phyloP scores from a whole-genome alignment of 2,888 invertebrate species.

The Amphiduros pacificus region DNA sequence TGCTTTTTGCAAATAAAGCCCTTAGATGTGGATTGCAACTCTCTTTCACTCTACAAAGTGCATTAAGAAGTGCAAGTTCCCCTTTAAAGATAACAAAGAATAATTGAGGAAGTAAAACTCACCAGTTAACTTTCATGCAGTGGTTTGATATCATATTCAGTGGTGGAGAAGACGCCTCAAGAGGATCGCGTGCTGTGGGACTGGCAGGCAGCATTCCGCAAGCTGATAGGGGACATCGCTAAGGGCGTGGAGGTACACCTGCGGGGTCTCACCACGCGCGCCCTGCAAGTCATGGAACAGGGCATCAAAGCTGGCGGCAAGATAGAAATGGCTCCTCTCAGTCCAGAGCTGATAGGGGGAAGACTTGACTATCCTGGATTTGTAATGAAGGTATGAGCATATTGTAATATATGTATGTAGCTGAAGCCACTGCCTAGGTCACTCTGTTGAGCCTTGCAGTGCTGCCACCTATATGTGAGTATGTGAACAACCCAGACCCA shows the following conservation, averaged over 20 bases:
- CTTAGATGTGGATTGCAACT: too few species aligned
- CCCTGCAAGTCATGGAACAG: conserved; percentile 35
- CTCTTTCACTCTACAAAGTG: too few species aligned
- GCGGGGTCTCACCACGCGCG: conserved; percentile 31
- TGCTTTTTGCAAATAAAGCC: too few species aligned
- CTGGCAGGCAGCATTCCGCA: conserved; percentile 51
- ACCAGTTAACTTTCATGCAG: not conserved
- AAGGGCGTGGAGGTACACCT: conserved; percentile 41
- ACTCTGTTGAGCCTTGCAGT: too few species aligned
- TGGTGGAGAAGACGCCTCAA: conserved; percentile 3
- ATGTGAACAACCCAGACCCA: too few species aligned
- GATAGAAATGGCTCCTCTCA: conserved; percentile 34
- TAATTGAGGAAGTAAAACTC: not conserved
- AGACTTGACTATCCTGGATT: conserved; percentile 47
- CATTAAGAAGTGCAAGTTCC: too few species aligned
- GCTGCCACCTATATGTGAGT: too few species aligned
- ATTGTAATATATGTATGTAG: too few species aligned
- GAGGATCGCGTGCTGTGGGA: conserved; percentile 37
- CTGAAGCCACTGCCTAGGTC: too few species aligned
- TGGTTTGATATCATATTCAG: conserved; percentile 5
- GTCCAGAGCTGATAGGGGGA: conserved; percentile 39
- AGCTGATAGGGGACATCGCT: conserved; percentile 43
- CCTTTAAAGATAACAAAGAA: not conserved
- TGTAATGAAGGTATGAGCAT: too few species aligned
- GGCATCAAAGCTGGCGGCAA: conserved; percentile 34